phyloP scores from a whole-genome alignment of 1,140 invertebrate genomes.

The Drosophila kohkoa region DNA sequence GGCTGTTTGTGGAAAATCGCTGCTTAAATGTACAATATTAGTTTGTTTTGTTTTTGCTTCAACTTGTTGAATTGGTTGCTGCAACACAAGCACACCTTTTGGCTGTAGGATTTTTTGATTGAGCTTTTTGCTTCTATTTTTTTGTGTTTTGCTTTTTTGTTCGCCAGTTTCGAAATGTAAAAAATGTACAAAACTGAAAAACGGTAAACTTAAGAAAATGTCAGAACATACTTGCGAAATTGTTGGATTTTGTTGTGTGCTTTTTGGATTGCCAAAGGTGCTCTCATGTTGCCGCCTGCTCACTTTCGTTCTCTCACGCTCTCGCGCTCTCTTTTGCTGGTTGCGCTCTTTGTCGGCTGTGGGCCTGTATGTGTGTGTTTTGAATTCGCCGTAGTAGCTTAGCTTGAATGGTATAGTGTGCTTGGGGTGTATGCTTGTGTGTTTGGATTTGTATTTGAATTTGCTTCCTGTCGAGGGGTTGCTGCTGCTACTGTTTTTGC shows the following conservation, averaged over 20 bases:
- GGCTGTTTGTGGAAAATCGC: constrained; percentile 42
- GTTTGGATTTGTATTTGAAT: constrained; percentile 35
- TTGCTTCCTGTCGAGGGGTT: constrained; percentile 74
- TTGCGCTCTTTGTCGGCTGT: constrained; percentile 42
- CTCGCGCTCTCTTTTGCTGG: constrained; percentile 28
- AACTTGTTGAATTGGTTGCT: constrained; percentile 6
- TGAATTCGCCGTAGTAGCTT: constrained; percentile 74
- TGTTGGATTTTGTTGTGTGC: constrained; percentile 35
- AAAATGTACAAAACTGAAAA: constrained; percentile 45
- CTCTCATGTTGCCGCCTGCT: constrained; percentile 51
- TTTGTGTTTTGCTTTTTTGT: constrained; percentile 4
- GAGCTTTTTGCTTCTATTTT: constrained; percentile 23
- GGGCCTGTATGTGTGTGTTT: constrained; percentile 25
- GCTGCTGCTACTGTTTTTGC: constrained; percentile 56
- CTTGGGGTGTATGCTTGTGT: constrained; percentile 40
- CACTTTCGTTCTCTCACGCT: constrained; percentile 13
- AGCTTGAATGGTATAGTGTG: constrained; percentile 46
- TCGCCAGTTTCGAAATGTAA: constrained; percentile 6
- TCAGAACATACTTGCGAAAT: constrained; percentile 78
- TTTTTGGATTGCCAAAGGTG: constrained; percentile 62
- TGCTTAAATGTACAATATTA: constrained; percentile 26
- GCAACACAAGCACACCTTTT: constrained; percentile 50
- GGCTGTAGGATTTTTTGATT: constrained; percentile 19
- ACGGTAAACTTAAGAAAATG: constrained; percentile 52
- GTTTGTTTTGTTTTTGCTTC: neutral